Evolutionary conservation across 2,888 invertebrate species (phyloP).

Genomic region (Drosophila niveifrons): DNA sequence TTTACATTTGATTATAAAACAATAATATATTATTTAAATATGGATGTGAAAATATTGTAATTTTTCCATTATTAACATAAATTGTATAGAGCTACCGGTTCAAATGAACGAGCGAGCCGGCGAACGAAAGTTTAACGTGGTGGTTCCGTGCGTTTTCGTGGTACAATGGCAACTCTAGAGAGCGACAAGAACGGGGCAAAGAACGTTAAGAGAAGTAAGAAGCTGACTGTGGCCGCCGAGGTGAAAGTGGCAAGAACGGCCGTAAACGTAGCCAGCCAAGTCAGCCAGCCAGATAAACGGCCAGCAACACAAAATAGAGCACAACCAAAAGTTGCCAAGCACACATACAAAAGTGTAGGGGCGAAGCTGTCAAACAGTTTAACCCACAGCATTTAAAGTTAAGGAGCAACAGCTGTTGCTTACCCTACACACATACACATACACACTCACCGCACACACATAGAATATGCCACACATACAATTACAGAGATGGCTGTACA

Average conservation of each 20-base stretch:
- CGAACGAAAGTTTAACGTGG: slow-evolving; percentile 5
- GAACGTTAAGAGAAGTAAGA: slow-evolving; percentile 43
- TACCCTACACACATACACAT: slow-evolving; percentile 18
- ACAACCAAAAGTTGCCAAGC: slow-evolving; percentile 33
- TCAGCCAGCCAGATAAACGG: too few relatives aligned
- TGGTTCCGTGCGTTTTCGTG: slow-evolving; percentile 15
- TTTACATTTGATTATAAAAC: too few relatives aligned
- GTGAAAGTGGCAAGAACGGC: slow-evolving; percentile 55
- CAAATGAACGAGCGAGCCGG: slow-evolving; percentile 7
- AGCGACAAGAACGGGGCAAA: slow-evolving; percentile 33
- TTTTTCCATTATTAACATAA: background rate
- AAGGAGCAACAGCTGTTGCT: slow-evolving; percentile 61
- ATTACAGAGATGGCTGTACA: slow-evolving; percentile 45
- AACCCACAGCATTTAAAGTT: slow-evolving; percentile 5
- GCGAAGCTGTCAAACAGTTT: slow-evolving; percentile 27
- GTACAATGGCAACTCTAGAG: slow-evolving; percentile 51
- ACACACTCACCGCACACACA: slow-evolving; percentile 2
- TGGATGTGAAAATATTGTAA: too few relatives aligned
- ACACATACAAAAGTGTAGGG: slow-evolving; percentile 3
- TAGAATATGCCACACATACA: slow-evolving; percentile 61
- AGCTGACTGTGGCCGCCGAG: slow-evolving; percentile 20
- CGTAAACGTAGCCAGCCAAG: slow-evolving; percentile 34
- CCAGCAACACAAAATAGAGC: slow-evolving; percentile 1
- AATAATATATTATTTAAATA: too few relatives aligned
- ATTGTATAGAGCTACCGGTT: slow-evolving; percentile 25